Evolutionary conservation across 2,797 vertebrate genomes (phyloP), one percentile per base, ranked within the genome.

Genomic region (Fistularia commersonii): DNA sequence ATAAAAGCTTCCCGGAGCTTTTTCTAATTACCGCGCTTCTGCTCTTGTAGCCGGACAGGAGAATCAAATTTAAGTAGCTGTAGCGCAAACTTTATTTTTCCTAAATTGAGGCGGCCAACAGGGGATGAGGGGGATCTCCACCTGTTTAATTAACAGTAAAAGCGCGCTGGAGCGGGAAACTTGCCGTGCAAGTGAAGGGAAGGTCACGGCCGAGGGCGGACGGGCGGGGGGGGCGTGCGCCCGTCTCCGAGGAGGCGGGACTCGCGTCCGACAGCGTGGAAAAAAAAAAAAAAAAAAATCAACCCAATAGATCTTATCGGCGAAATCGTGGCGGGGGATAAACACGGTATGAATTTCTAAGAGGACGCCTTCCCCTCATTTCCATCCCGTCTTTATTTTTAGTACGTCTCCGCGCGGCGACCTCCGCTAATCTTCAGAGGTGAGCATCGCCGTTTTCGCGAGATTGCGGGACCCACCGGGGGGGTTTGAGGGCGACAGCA

Each of bases 331-430:
- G 80, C 76, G 76, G 82, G 23, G 76, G 76, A 86, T 82, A 87
- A 87, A 89, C 89, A 84, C 76, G 39, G 74, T 64, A 77, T 88
- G 89, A 86, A 91, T 90, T 79, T 87, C 82, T 78, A 88, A 83
- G 72, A 73, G 72, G 64, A 61, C 23, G 23, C 8, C 40, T 38
- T 31, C 9, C 3, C 46, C 74, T 81, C 66, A 79, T 86, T 86
- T 72, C 76, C 12, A 34, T 34, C 42, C 32, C 11, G 6, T 9
- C 51, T 72, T 80, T 69, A 77, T 85, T 85, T 70, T 75, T 61
- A 83, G 82, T 88, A 72, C 3, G 11, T 54, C 54, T 54, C 51
- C 35, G 56, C 68, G 54, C 60, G 80, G 81, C 69, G 87, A 91
- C 89, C 89, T 89, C 81, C 59, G 42, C 68, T 89, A 86, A 88